Conservation (phyloP, 2,888 invertebrate species). For the Lasioglossum pauxillum region DNA sequence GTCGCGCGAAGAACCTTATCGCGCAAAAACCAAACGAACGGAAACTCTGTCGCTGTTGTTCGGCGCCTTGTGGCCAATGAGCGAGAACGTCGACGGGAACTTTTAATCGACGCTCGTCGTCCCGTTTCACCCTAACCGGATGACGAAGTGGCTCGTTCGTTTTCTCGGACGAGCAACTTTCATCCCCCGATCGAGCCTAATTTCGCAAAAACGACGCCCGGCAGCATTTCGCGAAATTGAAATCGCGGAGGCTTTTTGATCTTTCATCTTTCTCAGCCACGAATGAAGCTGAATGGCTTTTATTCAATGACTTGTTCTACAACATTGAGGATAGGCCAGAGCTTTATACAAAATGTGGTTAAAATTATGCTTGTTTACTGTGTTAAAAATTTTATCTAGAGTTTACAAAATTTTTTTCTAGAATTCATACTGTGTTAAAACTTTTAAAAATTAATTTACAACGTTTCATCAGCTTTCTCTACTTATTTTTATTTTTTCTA, state of each 20-base stretch:
- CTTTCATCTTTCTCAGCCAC: neutral
- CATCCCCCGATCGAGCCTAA: slow-evolving; percentile 38
- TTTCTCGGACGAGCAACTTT: slow-evolving; percentile 24
- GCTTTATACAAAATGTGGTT: too few relatives aligned
- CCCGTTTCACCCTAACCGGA: slow-evolving; percentile 26
- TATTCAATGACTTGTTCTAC: neutral
- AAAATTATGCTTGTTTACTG: too few relatives aligned
- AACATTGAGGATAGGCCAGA: too few relatives aligned
- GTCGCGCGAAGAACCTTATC: slow-evolving; percentile 53
- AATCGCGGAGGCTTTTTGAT: slow-evolving; percentile 43
- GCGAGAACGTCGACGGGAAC: slow-evolving; percentile 75
- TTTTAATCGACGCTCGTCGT: slow-evolving; percentile 79
- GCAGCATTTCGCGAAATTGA: slow-evolving; percentile 51
- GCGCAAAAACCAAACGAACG: slow-evolving; percentile 60
- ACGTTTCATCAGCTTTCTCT: too few relatives aligned
- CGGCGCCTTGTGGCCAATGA: slow-evolving; percentile 73
- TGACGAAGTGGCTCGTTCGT: slow-evolving; percentile 31
- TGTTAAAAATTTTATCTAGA: too few relatives aligned
- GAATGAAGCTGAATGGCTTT: neutral
- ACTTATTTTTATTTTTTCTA: too few relatives aligned
- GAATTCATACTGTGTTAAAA: too few relatives aligned
- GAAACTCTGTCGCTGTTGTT: slow-evolving; percentile 78
- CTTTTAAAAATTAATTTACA: too few relatives aligned
- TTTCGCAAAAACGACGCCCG: slow-evolving; percentile 37
- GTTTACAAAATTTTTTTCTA: too few relatives aligned